Evolutionary conservation across 2,888 invertebrate genomes (phyloP), one percentile per base, ranked within the genome.

Genomic region (Rhagophthalmus giganteus): DNA sequence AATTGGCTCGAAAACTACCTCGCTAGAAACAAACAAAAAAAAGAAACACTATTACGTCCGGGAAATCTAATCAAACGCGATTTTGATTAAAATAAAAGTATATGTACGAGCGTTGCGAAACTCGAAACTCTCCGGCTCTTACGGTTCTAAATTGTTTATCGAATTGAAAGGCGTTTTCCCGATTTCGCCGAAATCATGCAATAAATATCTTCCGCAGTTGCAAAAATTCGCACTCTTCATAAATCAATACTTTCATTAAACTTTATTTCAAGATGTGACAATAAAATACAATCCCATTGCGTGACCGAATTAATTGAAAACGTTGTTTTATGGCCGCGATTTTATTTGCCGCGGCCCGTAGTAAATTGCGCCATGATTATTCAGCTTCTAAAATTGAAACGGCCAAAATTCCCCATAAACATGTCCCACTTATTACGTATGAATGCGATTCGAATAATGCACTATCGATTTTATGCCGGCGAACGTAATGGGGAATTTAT

Each of bases 281-380:
- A 58, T 61, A 59, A 59, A 61, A 59, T 58, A 59, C 59, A 59
- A 55, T 58, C 55, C 58, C 55, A 47, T 58, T 60, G 59, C 58
- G 60, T 60, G 59, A 60, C 55, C 59, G 49, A 54, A 60, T 60
- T 62, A 60, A 62, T 59, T 45, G 40, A 45, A 51, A 46, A 40
- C 27, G 40, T 52, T 55, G 52, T 55, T 55, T 55, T 48, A 47
- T 55, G 40, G 47, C 46, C 38, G 41, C 40, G 55, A 51, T 47
- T 45, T 55, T 55, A 47, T 55, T 51, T 39, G 51, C 34, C 24
- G 39, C 16, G 39, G 51, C 25, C 24, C 32, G 39, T 37, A 39
- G 39, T 39, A 51, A 39, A 51, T 51, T 45, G 45, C 34, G 30
- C 30, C 32, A 42, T n/a, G 42, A 37, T 41, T 38, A 38, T 25